A percentile compares a stretch with the other conserved stretches of the same genome.
These are phyloP conservation scores for Hypomesus transpacificus DNA, from an alignment of 2,113 vertebrate genomes.

Conservation along the genomic window DNA sequence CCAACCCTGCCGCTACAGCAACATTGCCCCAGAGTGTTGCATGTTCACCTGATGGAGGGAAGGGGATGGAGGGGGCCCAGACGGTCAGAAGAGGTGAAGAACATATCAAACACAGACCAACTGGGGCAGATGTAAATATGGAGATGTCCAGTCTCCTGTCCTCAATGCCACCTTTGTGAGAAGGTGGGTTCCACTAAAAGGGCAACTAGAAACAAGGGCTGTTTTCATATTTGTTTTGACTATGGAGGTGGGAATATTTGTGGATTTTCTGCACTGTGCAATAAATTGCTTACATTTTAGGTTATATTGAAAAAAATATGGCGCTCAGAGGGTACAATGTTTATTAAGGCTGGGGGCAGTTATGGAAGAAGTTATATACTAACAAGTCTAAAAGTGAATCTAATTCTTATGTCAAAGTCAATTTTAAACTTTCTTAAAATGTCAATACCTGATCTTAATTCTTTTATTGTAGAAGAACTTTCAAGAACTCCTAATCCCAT, in stretches of 20 bases:
- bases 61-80: constrained; percentile 37
- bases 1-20: constrained; percentile 1
- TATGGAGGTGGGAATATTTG: constrained; percentile 14
- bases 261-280: not conserved
- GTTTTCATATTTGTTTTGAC: constrained; percentile 18
- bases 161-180: constrained; percentile 53
- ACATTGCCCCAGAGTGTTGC: constrained; percentile 24
- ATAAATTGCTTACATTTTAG: too few relatives aligned
- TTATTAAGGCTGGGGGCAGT: not conserved
- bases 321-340: too few relatives aligned
- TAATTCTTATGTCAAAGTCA: constrained; percentile 63
- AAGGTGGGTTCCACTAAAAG: constrained; percentile 29
- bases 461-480: too few relatives aligned
- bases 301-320: too few relatives aligned
- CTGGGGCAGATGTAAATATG: constrained; percentile 51
- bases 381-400: constrained; percentile 70
- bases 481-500: too few relatives aligned
- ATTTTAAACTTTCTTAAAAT: too few relatives aligned
- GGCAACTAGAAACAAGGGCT: constrained; percentile 22
- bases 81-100: constrained; percentile 47
- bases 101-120: constrained; percentile 27
- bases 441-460: too few relatives aligned
- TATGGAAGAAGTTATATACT: constrained; percentile 47
- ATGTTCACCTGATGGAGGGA: constrained; percentile 52
- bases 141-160: constrained; percentile 32